Base-by-base conservation (phyloP, 2,888 invertebrate species). In the Petrolisthes cinctipes region DNA sequence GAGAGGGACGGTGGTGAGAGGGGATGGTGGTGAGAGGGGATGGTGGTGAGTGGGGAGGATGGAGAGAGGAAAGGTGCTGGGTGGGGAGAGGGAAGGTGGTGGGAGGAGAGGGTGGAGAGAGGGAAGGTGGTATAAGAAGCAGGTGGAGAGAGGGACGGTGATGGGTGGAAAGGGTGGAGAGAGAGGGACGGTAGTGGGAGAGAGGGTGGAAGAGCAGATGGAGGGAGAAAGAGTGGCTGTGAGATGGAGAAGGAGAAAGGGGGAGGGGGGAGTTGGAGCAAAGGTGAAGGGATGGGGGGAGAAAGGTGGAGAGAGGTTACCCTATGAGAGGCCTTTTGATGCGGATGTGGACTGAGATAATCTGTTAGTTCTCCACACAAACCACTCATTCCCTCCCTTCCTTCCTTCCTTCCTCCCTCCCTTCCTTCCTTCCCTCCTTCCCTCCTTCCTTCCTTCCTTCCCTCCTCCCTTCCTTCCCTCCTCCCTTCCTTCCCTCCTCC, bases 161-260 rank as follows among this genome's bases (percentile, higher is more conserved):
- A 73, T 73, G 20, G 73, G 23, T 73, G 14, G 66, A 3, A 3
- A 66, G 3, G 17, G 66, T 14, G 66, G 66, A 17, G 17, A 17
- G 14, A 66, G 14, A 17, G 66, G 66, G 17, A 66, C 5, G n/a
- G 0, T 76, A 9, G 14, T 6, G 73, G 20, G 20, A 17, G 54
- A 17, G 11, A 4, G 14, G 11, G 53, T 54, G 78, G 23, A 37
- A 37, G 37, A 37, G 37, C 37, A 37, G 37, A 37, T 37, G 37
- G 51, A 78, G 78, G 53, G 75, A 53, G 78, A 51, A 54, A 14
- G 78, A 53, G 53, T n/a, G 78, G 23, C 53, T 54, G 78, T 51
- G 75, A 75, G 75, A 75, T 23, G 54, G 51, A 53, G 54, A 53
- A 53, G 54, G 78, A 54, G 78, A 78, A 9, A 78, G 78, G 54